Percentiles rank a stretch among this genome's conserved stretches.
phyloP scores from a whole-genome alignment of 2,888 invertebrate species.

The Trachelus iudaicus region DNA sequence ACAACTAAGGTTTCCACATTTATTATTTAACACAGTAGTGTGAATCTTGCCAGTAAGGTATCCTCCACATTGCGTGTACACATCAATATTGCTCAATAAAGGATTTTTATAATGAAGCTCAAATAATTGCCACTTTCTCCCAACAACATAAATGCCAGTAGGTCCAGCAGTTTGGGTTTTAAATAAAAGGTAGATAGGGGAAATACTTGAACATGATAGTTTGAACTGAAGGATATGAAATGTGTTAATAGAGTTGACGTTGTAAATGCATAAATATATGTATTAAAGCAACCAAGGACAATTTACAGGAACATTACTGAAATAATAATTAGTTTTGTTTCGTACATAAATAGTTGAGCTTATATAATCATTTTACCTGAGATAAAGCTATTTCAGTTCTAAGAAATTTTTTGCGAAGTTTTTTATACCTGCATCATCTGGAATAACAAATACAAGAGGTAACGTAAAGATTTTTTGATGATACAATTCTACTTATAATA shows the following conservation, averaged over 20 bases:
- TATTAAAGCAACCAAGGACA: neutral
- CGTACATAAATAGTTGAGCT: neutral
- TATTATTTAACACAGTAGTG: slow-evolving; percentile 15
- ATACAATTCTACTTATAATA: neutral
- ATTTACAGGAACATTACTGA: neutral
- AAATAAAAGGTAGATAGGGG: neutral
- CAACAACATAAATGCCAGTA: neutral
- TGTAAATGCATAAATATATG: neutral
- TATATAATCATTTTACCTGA: neutral
- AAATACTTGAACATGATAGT: neutral
- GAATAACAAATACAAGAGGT: neutral
- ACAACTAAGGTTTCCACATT: neutral
- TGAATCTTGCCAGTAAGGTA: slow-evolving; percentile 36
- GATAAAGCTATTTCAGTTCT: neutral
- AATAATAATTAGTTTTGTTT: neutral
- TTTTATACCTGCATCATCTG: slow-evolving; percentile 8
- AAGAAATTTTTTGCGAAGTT: neutral
- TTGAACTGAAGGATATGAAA: neutral
- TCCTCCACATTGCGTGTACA: slow-evolving; percentile 31
- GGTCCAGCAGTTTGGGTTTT: neutral
- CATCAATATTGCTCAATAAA: slow-evolving; percentile 53
- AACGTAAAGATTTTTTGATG: neutral
- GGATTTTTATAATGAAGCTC: slow-evolving; percentile 30
- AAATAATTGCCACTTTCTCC: neutral
- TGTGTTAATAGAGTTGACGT: neutral